A percentile compares a stretch with the other conserved stretches of the same genome.
These are phyloP conservation scores for Schizotus pectinicornis DNA, from an alignment of 2,888 invertebrate genomes.

Conservation along the genomic window DNA sequence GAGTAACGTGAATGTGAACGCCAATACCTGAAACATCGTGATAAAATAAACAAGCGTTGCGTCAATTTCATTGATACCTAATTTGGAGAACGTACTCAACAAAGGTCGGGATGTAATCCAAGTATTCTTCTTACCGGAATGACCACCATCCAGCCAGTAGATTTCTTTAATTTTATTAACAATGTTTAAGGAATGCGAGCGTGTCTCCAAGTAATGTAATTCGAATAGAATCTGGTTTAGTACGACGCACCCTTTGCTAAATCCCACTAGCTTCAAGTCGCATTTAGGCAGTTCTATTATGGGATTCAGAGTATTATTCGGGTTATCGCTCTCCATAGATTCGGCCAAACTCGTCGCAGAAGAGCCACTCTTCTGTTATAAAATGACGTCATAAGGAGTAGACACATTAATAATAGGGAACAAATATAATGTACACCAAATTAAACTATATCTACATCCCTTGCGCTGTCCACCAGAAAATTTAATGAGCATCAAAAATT, in stretches of 20 bases:
- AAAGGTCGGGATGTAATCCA: constrained; percentile 83
- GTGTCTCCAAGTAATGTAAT: constrained; percentile 75
- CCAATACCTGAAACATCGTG: constrained; percentile 65
- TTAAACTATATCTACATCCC: too few relatives aligned
- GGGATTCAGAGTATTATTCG: too few relatives aligned
- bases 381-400: too few relatives aligned
- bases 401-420: too few relatives aligned
- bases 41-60: background rate
- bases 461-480: too few relatives aligned
- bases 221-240: constrained; percentile 90
- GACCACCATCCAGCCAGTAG: constrained; percentile 93
- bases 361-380: too few relatives aligned
- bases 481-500: too few relatives aligned
- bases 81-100: constrained; percentile 73
- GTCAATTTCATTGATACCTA: constrained; percentile 58
- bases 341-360: too few relatives aligned
- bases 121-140: constrained; percentile 85
- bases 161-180: constrained; percentile 74
- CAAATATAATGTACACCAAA: too few relatives aligned
- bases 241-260: constrained; percentile 93
- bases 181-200: constrained; percentile 60
- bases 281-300: constrained; percentile 37
- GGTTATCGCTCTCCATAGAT: too few relatives aligned
- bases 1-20: constrained; percentile 83
- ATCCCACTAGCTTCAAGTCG: constrained; percentile 74